Percentiles rank a stretch among this genome's conserved stretches.
These are phyloP conservation scores for Rhyacichthys aspro DNA, from an alignment of 2,797 vertebrate species.

Conservation along the genomic window DNA sequence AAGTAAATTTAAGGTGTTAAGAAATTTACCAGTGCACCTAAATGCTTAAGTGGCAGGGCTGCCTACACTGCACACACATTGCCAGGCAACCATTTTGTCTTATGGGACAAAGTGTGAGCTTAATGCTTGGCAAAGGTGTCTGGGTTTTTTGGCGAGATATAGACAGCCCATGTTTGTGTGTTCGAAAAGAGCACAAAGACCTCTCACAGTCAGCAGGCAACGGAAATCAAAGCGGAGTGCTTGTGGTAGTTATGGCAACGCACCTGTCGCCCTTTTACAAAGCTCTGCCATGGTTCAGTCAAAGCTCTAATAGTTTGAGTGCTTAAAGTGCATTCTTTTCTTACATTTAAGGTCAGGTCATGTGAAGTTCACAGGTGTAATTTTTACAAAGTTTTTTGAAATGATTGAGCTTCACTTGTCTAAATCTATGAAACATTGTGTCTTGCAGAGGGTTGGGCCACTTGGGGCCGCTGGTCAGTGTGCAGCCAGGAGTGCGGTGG, in stretches of 20 bases:
- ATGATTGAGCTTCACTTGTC: not conserved
- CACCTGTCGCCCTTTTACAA: conserved; percentile 36
- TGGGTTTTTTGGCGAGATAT: conserved; percentile 17
- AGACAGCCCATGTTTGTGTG: conserved; percentile 47
- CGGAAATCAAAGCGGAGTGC: conserved; percentile 67
- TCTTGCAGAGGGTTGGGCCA: conserved; percentile 88
- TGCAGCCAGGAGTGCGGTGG: conserved; percentile 97
- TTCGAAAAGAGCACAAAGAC: conserved; percentile 66
- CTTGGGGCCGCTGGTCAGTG: conserved; percentile 94
- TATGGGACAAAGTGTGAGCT: conserved; percentile 24
- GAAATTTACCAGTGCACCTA: conserved; percentile 34
- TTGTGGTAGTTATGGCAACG: conserved; percentile 72
- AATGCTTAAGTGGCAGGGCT: conserved; percentile 53
- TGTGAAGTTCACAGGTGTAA: conserved; percentile 1
- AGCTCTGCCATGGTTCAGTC: conserved; percentile 34
- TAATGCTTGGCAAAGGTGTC: conserved; percentile 24
- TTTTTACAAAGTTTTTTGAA: not conserved
- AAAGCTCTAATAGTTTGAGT: conserved; percentile 44
- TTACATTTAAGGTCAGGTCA: not conserved
- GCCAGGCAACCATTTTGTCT: conserved; percentile 21
- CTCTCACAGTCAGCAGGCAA: conserved; percentile 60
- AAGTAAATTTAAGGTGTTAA: conserved; percentile 63
- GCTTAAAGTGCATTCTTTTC: conserved; percentile 26
- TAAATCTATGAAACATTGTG: not conserved
- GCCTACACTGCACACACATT: conserved; percentile 48